Conservation (phyloP, 2,888 invertebrate genomes). For the Cactoblastis cactorum region DNA sequence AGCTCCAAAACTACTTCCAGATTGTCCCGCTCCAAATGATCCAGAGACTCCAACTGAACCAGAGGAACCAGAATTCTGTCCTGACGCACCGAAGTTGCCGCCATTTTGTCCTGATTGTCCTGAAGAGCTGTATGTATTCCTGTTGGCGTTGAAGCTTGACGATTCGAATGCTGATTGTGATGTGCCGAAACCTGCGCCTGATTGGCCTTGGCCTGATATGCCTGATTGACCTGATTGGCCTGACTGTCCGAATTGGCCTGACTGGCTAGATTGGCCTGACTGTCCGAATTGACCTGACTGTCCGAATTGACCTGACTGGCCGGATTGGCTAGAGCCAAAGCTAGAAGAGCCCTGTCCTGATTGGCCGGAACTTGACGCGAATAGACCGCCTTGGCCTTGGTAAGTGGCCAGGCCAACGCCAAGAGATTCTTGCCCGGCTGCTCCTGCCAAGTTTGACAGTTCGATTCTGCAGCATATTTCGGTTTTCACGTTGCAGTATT, state of each 20-base stretch:
- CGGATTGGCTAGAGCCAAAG: constrained; percentile 15
- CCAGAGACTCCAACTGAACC: background rate
- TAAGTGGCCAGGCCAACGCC: constrained; percentile 50
- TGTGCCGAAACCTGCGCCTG: constrained; percentile 21
- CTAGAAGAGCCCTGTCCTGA: constrained; percentile 15
- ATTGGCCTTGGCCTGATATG: constrained; percentile 17
- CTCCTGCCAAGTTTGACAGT: constrained; percentile 40
- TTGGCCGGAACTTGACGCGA: constrained; percentile 24
- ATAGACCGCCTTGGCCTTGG: constrained; percentile 46
- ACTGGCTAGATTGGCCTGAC: constrained; percentile 27
- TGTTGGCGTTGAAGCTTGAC: constrained; percentile 27
- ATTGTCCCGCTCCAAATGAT: background rate
- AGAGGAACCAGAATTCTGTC: background rate
- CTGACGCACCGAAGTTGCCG: constrained; percentile 17
- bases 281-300: constrained; percentile 24
- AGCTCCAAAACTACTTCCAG: background rate
- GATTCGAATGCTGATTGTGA: constrained; percentile 22
- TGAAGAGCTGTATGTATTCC: constrained; percentile 26
- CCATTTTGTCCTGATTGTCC: constrained; percentile 20
- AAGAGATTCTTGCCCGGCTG: constrained; percentile 43
- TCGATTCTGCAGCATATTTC: constrained; percentile 74
- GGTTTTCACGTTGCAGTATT: constrained; percentile 64
- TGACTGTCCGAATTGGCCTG: constrained; percentile 18
- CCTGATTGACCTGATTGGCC: constrained; percentile 18
- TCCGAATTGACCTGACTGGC: constrained; percentile 22